Conservation (phyloP, 2,113 vertebrate genomes). For the Myotis brandtii region DNA sequence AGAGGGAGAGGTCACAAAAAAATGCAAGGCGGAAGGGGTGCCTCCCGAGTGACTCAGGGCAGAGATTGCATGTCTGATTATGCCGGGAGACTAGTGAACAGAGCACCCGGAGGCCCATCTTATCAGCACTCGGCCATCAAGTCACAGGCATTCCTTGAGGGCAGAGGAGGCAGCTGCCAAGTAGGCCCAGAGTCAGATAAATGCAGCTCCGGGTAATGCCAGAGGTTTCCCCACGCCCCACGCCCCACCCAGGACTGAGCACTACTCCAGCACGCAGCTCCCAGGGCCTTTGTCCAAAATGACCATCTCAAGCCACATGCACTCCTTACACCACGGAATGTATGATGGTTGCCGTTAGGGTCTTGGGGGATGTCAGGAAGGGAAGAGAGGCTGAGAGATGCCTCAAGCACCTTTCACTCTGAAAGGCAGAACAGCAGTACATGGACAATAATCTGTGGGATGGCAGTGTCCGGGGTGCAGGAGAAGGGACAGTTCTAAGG, state of each 20-base stretch:
- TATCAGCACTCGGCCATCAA: background rate
- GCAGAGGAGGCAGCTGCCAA: background rate
- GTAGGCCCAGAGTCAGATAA: background rate
- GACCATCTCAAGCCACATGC: background rate
- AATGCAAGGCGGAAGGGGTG: background rate
- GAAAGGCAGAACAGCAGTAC: background rate
- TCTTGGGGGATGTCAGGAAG: background rate
- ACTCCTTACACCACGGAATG: background rate
- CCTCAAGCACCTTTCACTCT: background rate
- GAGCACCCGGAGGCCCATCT: background rate
- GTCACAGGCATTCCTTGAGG: background rate
- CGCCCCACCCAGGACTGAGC: background rate
- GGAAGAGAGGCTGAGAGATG: background rate
- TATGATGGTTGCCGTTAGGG: rapidly evolving
- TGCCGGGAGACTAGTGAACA: background rate
- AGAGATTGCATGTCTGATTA: background rate
- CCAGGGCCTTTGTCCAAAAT: background rate
- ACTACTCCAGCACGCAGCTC: background rate
- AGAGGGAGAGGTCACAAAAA: background rate
- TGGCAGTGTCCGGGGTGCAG: background rate
- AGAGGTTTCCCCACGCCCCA: background rate
- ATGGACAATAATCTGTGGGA: background rate
- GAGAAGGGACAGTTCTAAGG: background rate
- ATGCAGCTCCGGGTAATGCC: background rate
- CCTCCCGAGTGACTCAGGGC: slow-evolving; percentile 8